phyloP scores from a whole-genome alignment of 2,888 invertebrate genomes.

The Therioaphis trifolii region DNA sequence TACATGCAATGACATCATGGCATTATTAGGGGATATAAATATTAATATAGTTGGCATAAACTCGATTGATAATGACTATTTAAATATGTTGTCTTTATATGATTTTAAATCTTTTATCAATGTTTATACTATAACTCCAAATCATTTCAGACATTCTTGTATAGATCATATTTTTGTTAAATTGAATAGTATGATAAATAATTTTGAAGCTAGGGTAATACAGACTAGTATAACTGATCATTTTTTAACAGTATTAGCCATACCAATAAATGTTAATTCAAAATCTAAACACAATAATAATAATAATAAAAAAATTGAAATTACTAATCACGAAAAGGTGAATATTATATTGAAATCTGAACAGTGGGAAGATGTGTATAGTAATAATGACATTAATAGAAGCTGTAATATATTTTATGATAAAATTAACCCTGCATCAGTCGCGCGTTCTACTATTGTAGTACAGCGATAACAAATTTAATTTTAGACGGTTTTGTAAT shows the following conservation, averaged over 20 bases:
- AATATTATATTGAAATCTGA: slow-evolving; percentile 1
- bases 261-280: neutral
- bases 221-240: neutral
- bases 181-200: neutral
- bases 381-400: too few relatives aligned
- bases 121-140: neutral
- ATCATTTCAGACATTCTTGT: neutral
- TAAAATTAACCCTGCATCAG: too few relatives aligned
- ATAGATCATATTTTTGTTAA: slow-evolving; percentile 5
- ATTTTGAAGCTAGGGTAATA: neutral
- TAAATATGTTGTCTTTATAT: neutral
- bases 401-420: neutral
- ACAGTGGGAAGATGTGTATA: neutral
- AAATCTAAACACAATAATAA: slow-evolving; percentile 1
- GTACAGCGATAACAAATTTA: too few relatives aligned
- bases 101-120: slow-evolving; percentile 8
- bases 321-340: neutral
- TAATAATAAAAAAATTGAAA: too few relatives aligned
- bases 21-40: slow-evolving; percentile 1
- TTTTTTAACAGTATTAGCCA: neutral
- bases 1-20: too few relatives aligned
- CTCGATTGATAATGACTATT: slow-evolving; percentile 5
- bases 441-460: too few relatives aligned
- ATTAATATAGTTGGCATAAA: neutral
- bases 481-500: too few relatives aligned